A percentile compares a stretch with the other conserved stretches of the same genome.
Conservation (phyloP, 2,113 vertebrate species). For the Chloropsis hardwickii region DNA sequence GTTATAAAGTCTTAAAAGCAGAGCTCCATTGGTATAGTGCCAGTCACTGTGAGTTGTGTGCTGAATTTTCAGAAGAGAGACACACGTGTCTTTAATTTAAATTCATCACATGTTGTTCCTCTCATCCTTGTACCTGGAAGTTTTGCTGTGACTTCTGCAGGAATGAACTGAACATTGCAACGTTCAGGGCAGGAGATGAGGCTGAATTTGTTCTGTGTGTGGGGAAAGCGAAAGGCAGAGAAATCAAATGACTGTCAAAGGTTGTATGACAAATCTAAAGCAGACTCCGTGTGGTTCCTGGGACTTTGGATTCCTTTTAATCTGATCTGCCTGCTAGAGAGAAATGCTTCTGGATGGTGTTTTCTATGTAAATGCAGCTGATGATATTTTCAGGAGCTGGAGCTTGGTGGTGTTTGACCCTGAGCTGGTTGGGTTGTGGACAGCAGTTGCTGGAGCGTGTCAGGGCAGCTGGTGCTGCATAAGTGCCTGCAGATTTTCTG, state of each 20-base stretch:
- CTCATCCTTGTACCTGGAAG: background rate
- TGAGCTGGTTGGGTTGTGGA: background rate
- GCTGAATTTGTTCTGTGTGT: background rate
- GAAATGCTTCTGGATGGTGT: background rate
- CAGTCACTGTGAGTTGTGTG: background rate
- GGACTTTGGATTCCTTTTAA: background rate
- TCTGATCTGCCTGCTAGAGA: background rate
- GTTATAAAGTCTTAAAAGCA: background rate
- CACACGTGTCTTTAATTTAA: accelerated
- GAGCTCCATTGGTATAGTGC: accelerated
- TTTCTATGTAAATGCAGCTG: background rate
- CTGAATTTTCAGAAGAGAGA: background rate
- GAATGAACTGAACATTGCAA: accelerated
- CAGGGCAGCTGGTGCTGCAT: background rate
- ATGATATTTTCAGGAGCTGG: background rate
- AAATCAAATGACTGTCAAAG: background rate
- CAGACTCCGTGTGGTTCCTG: background rate
- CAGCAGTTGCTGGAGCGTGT: background rate
- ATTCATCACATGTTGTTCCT: background rate
- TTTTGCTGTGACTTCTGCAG: background rate
- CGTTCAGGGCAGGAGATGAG: background rate
- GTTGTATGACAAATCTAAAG: background rate
- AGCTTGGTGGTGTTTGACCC: background rate
- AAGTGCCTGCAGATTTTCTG: background rate
- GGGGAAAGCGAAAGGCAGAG: background rate